Conservation (phyloP, 2,113 vertebrate genomes). For the Bucco capensis region DNA sequence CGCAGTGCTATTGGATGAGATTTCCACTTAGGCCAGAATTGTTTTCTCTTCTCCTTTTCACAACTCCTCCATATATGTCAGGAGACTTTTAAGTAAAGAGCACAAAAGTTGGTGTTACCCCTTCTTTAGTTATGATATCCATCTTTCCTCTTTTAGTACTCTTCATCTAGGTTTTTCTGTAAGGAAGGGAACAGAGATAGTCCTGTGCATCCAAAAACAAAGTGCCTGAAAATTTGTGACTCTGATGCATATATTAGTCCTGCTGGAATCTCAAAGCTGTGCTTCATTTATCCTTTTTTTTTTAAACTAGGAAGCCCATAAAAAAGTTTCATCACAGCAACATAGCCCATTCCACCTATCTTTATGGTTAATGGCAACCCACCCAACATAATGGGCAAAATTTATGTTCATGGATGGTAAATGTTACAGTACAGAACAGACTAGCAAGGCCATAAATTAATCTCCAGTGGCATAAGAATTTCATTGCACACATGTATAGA, state of each 20-base stretch:
- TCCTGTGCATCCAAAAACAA: not conserved
- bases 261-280: not conserved
- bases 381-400: not conserved
- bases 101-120: not conserved
- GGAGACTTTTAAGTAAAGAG: not conserved
- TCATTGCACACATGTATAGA: not conserved
- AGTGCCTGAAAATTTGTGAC: not conserved
- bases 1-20: not conserved
- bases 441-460: conserved; percentile 31
- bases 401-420: conserved; percentile 14
- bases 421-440: not conserved
- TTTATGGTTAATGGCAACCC: not conserved
- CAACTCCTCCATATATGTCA: not conserved
- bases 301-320: not conserved
- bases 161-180: not conserved
- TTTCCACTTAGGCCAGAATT: not conserved
- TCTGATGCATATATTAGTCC: not conserved
- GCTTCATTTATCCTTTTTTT: not conserved
- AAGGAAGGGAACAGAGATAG: not conserved
- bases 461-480: not conserved
- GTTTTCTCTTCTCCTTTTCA: not conserved
- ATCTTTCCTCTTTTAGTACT: not conserved
- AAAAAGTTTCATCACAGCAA: not conserved
- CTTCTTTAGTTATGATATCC: not conserved
- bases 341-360: not conserved